Evolutionary conservation across 2,113 vertebrate species (phyloP), one percentile per base, ranked within the genome.

Genomic region (Azemiops feae): DNA sequence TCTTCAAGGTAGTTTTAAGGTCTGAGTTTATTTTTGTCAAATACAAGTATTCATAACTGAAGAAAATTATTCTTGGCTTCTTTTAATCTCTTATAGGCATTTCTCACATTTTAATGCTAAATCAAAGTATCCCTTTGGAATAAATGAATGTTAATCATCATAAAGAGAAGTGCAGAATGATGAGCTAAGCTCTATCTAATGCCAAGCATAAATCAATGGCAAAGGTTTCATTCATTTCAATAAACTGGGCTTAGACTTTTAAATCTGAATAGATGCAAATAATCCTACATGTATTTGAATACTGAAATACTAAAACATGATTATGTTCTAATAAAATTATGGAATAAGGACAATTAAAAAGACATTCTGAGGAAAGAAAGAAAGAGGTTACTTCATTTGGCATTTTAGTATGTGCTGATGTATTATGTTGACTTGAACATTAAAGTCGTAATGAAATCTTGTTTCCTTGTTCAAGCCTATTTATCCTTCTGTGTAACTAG

Each of bases 71-170:
- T 60, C 54, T 58, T 85, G 85, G 39, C 52, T 92, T 85, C 43
- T 89, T 50, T 89, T 88, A 34, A 43, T 92, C 64, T 43, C 60
- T 92, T 47, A 16, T 47, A 81, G 20, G 12, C 64, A 57, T 92
- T 85, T 92, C 20, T 89, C 52, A 81, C 64, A 89, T 81, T 89
- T 74, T 89, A 85, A 92, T n/a, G 27, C 92, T 89, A 50, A 81
- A 50, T 88, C 53, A 89, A 89, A 34, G 69, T 25, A 87, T 39
- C 85, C 11, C 60, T 87, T 92, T 88, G 54, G 91, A 92, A 92
- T 89, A 92, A 81, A 92, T 89, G 69, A 85, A 89, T 89, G 88
- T 50, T 89, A 89, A 92, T 85, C 88, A 85, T 89, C 85, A 92
- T 89, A 89, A 85, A 89, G 34, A n/a, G 53, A 85, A 39, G 54